Conservation (phyloP, 2,797 vertebrate genomes). For the Tadarida brasiliensis region DNA sequence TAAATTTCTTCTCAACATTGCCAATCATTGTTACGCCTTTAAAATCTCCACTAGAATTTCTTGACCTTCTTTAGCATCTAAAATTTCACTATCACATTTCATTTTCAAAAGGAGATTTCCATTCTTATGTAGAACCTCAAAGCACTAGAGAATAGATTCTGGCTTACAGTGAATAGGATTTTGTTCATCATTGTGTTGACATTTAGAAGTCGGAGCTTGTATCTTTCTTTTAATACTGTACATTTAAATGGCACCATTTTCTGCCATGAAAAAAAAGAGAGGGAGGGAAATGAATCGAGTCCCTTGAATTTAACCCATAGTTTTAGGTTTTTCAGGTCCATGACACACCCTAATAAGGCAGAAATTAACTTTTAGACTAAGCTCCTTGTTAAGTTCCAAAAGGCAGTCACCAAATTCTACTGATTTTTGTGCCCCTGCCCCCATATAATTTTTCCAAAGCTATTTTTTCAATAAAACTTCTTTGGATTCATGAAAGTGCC, state of each 20-base stretch:
- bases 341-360: slow-evolving; percentile 54
- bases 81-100: slow-evolving; percentile 39
- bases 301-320: slow-evolving; percentile 32
- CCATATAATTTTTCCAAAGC: slow-evolving; percentile 61
- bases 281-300: slow-evolving; percentile 47
- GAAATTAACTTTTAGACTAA: slow-evolving; percentile 69
- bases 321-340: slow-evolving; percentile 11
- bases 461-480: slow-evolving; percentile 74
- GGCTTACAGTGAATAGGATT: slow-evolving; percentile 25
- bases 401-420: slow-evolving; percentile 48
- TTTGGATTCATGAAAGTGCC: slow-evolving; percentile 53
- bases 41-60: slow-evolving; percentile 21
- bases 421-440: not conserved
- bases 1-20: not conserved
- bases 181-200: slow-evolving; percentile 59
- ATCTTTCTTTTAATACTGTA: slow-evolving; percentile 61
- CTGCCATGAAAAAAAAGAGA: not conserved
- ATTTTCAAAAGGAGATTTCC: slow-evolving; percentile 56
- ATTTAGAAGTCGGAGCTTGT: slow-evolving; percentile 72
- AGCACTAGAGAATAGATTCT: slow-evolving; percentile 40
- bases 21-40: not conserved
- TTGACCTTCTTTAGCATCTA: slow-evolving; percentile 35
- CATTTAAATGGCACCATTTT: slow-evolving; percentile 69
- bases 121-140: slow-evolving; percentile 24
- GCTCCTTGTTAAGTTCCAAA: slow-evolving; percentile 45